Conservation (phyloP, 1,140 invertebrate species). For the Trichonephila inaurata region DNA sequence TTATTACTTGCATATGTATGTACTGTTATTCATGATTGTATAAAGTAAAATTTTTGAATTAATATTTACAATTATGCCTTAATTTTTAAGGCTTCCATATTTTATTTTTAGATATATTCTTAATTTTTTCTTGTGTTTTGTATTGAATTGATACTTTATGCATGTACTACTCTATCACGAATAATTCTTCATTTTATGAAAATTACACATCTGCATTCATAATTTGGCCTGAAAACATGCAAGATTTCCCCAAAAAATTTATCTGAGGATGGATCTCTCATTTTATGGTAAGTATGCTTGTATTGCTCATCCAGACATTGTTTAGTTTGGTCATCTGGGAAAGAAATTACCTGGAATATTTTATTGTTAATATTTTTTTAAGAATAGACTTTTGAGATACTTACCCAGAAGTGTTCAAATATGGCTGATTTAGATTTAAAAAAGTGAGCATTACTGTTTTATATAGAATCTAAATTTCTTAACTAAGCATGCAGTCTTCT, state of each 20-base stretch:
- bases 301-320: neutral
- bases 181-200: neutral
- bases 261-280: slow-evolving; percentile 15
- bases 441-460: slow-evolving; percentile 1
- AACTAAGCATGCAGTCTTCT: neutral
- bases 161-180: neutral
- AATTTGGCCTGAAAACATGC: neutral
- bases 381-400: slow-evolving; percentile 66
- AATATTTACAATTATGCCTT: neutral
- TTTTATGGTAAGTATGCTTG: slow-evolving; percentile 18
- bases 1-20: neutral
- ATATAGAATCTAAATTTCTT: slow-evolving; percentile 17
- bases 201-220: neutral
- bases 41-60: neutral
- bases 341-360: slow-evolving; percentile 50
- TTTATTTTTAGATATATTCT: slow-evolving; percentile 5
- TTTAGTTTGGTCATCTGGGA: slow-evolving; percentile 40
- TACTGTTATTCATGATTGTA: neutral
- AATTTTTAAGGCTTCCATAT: neutral
- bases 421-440: slow-evolving; percentile 27
- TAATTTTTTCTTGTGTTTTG: neutral
- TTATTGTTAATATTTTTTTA: slow-evolving; percentile 67
- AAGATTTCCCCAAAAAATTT: neutral
- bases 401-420: slow-evolving; percentile 70
- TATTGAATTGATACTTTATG: neutral